A percentile compares a stretch with the other conserved stretches of the same genome.
Evolutionary conservation across 1,140 invertebrate genomes (phyloP).

Genomic region (Prorops nasuta): DNA sequence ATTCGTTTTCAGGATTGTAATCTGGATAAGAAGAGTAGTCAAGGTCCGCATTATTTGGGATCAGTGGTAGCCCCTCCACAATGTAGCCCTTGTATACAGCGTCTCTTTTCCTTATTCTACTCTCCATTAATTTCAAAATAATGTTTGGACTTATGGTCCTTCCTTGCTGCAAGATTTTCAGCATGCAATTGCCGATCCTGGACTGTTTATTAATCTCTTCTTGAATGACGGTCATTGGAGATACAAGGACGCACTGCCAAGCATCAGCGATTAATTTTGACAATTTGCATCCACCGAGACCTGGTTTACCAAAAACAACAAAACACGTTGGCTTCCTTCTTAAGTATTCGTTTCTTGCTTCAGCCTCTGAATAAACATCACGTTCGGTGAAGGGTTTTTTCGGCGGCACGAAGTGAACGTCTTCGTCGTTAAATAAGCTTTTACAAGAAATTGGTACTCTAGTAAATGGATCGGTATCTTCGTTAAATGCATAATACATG

Average conservation of each 20-base stretch:
- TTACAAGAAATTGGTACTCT: slow-evolving; percentile 18
- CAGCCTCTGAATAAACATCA: slow-evolving; percentile 38
- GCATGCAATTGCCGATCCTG: slow-evolving; percentile 54
- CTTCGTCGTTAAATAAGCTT: slow-evolving; percentile 1
- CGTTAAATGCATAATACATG: slow-evolving; percentile 46
- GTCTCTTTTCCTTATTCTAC: slow-evolving; percentile 52
- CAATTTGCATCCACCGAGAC: slow-evolving; percentile 50
- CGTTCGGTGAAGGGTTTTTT: slow-evolving; percentile 9
- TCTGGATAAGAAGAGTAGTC: too few species aligned
- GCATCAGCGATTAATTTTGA: slow-evolving; percentile 58
- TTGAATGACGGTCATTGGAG: slow-evolving; percentile 54
- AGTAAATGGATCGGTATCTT: slow-evolving; percentile 43
- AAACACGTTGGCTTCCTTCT: slow-evolving; percentile 56
- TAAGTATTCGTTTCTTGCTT: slow-evolving; percentile 56
- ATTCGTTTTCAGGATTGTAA: too few species aligned
- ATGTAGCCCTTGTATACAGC: slow-evolving; percentile 61
- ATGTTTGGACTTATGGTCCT: slow-evolving; percentile 50
- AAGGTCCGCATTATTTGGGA: slow-evolving; percentile 45
- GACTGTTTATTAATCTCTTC: slow-evolving; percentile 58
- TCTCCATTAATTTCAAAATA: slow-evolving; percentile 53
- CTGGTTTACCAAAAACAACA: slow-evolving; percentile 61
- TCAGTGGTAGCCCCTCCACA: slow-evolving; percentile 60
- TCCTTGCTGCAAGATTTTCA: slow-evolving; percentile 57
- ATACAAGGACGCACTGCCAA: slow-evolving; percentile 60
- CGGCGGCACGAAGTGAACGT: slow-evolving; percentile 12